Base-by-base conservation (phyloP, 2,113 vertebrate species). In the Psephotus haematonotus region DNA sequence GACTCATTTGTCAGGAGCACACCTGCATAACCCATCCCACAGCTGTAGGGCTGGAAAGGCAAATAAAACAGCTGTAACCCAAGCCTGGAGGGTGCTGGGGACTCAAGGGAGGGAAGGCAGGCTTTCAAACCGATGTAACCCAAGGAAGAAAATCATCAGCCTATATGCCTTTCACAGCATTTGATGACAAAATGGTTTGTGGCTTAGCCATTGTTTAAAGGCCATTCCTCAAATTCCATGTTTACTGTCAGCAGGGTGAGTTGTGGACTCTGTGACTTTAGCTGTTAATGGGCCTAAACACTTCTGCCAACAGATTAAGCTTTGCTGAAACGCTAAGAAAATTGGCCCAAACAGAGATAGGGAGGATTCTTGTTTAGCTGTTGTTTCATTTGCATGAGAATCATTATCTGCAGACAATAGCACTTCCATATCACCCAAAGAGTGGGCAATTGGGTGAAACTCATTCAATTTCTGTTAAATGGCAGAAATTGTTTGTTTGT, bases 261-360 rank as follows among this genome's bases (percentile, higher is more conserved):
- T 94, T 97, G 98, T 97, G 97, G 97, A 97, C 98, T 98, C 96
- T 98, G 96, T 95, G 97, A 98, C 98, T 98, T 98, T 98, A 98
- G 98, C 98, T 98, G 98, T 97, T 98, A 98, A 98, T 98, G 98
- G 98, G 96, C 94, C 98, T 98, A 98, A 98, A 98, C 98, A 95
- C 98, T 98, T 98, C 97, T 91, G 96, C 98, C 97, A 98, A 98
- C 98, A 98, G 98, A 98, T 98, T 98, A 98, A 98, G 97, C 95
- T 93, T 95, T 93, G 97, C 97, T 97, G 97, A 98, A 98, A 98
- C 92, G 94, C 74, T 95, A 98, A 97, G 97, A 98, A 98, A 98
- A 98, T 98, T 98, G 98, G 97, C 96, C 97, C 97, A 98, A 98
- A 98, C 96, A 98, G 94, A 98, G 95, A 96, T 97, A 96, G 96